These are phyloP conservation scores for Tachystola acroxantha DNA, from an alignment of 2,888 invertebrate species.

Conservation along the genomic window DNA sequence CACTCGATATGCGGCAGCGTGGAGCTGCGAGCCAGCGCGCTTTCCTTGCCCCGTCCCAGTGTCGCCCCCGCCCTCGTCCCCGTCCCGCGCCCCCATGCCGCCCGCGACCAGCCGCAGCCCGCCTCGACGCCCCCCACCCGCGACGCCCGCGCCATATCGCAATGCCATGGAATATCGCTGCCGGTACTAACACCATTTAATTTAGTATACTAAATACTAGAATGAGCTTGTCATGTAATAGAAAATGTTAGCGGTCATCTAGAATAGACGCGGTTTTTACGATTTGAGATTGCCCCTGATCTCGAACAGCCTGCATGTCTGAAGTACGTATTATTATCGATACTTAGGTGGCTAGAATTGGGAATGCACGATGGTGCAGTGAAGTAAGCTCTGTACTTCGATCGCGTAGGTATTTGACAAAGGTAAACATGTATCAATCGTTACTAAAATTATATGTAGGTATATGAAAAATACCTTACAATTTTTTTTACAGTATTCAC, in stretches of 20 bases:
- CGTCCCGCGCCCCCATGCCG: slow-evolving; percentile 35
- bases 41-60: slow-evolving; percentile 10
- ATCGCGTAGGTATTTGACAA: no score
- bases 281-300: slow-evolving; percentile 15
- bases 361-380: slow-evolving; percentile 28
- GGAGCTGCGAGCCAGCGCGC: slow-evolving; percentile 29
- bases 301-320: slow-evolving; percentile 23
- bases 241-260: slow-evolving; percentile 30
- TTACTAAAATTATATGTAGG: no score
- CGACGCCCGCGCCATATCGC: slow-evolving; percentile 70
- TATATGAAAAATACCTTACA: no score
- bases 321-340: slow-evolving; percentile 21
- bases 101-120: slow-evolving; percentile 56
- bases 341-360: slow-evolving; percentile 34
- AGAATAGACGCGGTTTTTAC: slow-evolving; percentile 4
- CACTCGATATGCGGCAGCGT: slow-evolving; percentile 56
- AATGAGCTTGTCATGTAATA: slow-evolving; percentile 49
- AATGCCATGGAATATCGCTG: slow-evolving; percentile 76
- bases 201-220: slow-evolving; percentile 67
- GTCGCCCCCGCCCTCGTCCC: slow-evolving; percentile 20
- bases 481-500: no score
- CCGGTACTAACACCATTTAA: slow-evolving; percentile 80
- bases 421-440: no score
- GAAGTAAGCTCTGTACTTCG: background rate
- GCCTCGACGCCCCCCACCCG: slow-evolving; percentile 61